Conservation (phyloP, 2,113 vertebrate species). For the Nesoenas mayeri region DNA sequence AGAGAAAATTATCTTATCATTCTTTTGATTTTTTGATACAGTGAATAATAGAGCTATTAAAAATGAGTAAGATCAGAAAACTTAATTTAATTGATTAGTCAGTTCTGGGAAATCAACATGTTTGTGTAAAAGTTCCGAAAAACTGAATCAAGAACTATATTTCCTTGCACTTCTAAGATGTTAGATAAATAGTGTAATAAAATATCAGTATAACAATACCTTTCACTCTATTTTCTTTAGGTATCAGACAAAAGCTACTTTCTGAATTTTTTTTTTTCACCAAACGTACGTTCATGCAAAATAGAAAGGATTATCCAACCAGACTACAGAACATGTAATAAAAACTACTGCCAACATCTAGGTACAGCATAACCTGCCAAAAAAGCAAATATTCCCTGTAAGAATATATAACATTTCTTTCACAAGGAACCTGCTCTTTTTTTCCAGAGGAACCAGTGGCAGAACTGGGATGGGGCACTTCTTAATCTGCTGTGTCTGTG, state of each 20-base stretch:
- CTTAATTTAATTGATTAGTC: slow-evolving; percentile 44
- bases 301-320: neutral
- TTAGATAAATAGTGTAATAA: slow-evolving; percentile 21
- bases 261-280: neutral
- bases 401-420: neutral
- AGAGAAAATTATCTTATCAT: slow-evolving; percentile 55
- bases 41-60: slow-evolving; percentile 55
- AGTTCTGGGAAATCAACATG: slow-evolving; percentile 23
- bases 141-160: slow-evolving; percentile 8
- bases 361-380: neutral
- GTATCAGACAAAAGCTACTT: neutral
- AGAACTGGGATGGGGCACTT: neutral
- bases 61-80: slow-evolving; percentile 54
- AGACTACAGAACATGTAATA: neutral
- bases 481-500: neutral
- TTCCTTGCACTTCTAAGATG: neutral
- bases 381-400: neutral
- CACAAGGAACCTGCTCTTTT: neutral
- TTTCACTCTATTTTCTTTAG: neutral
- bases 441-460: neutral
- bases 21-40: slow-evolving; percentile 43
- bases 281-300: neutral
- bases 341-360: neutral
- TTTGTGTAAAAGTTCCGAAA: slow-evolving; percentile 23
- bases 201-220: neutral